Evolutionary conservation across 35 echinoderm and acorn worm species (phyloP), one percentile per base, ranked within the genome.

Genomic region (Hemicentrotus pulcherrimus): DNA sequence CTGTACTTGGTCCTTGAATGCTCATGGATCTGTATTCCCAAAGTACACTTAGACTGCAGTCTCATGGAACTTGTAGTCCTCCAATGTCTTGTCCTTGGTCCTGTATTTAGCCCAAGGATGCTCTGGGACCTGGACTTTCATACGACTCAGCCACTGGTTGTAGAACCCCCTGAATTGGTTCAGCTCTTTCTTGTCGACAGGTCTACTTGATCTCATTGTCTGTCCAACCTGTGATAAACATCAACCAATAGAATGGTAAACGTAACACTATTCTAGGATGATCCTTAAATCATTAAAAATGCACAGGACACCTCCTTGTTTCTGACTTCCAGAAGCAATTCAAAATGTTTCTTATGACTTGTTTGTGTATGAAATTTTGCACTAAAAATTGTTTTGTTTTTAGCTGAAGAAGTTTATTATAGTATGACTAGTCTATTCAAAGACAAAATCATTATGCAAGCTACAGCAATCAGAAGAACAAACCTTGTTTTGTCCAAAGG

Each of bases 61-160:
- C 31, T 93, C 91, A 93, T 50, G 45, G 91, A 58, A 93, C 30
- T 93, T 93, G 45, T 48, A 31, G 11, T 93, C 91, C 31, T 55
- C 19, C 48, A 47, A 12, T 31, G 71, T 41, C 19, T 32, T 32
- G 8, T 95, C 32, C 24, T 8, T 46, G 12, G 33, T 47, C 78
- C 91, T 97, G 65, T 94, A 96, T 48, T 94, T 91, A 48, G 50
- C 86, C 97, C 97, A 97, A 47, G 97, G 97, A 47, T 97, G 97
- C 33, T 94, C 59, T 88, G 88, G 61, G 22, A 65, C 94, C 19
- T 96, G 94, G 14, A 95, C 52, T 15, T 94, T 86, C 86, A 97
- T 96, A 24, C 71, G 41, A 52, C 89, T 48, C 50, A 97, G 78
- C 97, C 97, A 97, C 14, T 19, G 33, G 85, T 46, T 97, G 94